Evolutionary conservation across 23 tunicate species (phyloP).

Genomic region (Corella eumyota): DNA sequence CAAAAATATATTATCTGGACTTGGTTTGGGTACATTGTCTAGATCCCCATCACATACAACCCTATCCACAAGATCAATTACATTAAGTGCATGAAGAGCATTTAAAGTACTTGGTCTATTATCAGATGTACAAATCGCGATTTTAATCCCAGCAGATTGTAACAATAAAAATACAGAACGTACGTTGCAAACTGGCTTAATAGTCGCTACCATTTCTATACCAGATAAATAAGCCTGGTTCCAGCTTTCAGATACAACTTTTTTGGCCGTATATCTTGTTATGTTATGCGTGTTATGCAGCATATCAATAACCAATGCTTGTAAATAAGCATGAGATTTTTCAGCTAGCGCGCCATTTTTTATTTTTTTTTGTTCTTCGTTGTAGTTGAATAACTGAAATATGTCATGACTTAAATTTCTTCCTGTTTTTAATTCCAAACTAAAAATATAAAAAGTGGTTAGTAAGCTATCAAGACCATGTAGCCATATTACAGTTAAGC

Average conservation of each 20-base stretch:
- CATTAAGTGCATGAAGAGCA: constrained; percentile 8
- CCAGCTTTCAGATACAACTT: background rate
- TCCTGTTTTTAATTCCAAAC: too few relatives aligned
- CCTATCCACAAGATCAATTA: constrained; percentile 18
- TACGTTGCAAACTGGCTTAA: constrained; percentile 24
- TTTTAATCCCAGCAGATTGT: constrained; percentile 14
- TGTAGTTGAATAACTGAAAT: constrained; percentile 16
- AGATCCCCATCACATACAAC: constrained; percentile 31
- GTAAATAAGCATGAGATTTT: constrained; percentile 20
- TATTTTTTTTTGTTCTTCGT: constrained; percentile 4
- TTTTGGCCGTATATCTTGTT: background rate
- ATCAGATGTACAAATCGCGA: constrained; percentile 38
- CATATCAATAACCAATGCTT: constrained; percentile 1
- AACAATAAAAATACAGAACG: constrained; percentile 5
- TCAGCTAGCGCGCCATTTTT: constrained; percentile 33
- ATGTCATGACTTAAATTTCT: constrained; percentile 5
- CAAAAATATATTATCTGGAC: constrained; percentile 30
- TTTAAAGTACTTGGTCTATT: constrained; percentile 4
- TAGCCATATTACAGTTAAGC: too few relatives aligned
- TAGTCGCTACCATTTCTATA: background rate
- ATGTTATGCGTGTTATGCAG: background rate
- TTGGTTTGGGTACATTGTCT: constrained; percentile 29
- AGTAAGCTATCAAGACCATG: too few relatives aligned
- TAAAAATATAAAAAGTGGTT: too few relatives aligned
- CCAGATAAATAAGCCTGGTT: background rate